Evolutionary conservation across 2,888 invertebrate genomes (phyloP).

Genomic region (Sarcophaga caerulescens): DNA sequence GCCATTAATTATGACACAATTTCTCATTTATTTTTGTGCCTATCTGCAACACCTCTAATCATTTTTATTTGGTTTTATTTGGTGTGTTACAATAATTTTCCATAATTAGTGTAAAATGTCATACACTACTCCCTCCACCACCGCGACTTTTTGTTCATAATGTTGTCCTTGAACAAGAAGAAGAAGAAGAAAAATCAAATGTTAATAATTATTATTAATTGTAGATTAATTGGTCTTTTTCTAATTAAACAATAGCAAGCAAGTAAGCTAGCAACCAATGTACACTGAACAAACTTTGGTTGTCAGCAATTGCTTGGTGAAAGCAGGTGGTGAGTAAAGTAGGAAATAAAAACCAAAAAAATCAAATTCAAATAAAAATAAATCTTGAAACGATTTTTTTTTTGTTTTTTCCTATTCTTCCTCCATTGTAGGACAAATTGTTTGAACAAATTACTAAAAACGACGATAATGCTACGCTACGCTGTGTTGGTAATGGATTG

Average conservation of each 20-base stretch:
- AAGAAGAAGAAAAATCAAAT: neutral
- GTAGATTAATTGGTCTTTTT: conserved; percentile 22
- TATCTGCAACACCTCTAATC: neutral
- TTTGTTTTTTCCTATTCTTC: too few species aligned
- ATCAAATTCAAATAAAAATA: neutral
- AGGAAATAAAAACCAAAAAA: too few species aligned
- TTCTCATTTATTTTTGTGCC: too few species aligned
- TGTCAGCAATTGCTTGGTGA: neutral
- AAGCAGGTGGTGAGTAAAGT: too few species aligned
- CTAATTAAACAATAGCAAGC: neutral
- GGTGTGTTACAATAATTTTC: neutral
- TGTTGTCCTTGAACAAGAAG: too few species aligned
- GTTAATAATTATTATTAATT: conserved; percentile 40
- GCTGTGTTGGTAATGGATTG: too few species aligned
- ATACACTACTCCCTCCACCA: neutral
- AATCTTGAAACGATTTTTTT: neutral
- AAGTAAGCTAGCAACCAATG: neutral
- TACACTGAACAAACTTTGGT: neutral
- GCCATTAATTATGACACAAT: too few species aligned
- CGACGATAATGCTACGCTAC: neutral
- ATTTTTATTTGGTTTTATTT: neutral
- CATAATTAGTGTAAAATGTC: conserved; percentile 3
- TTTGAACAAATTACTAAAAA: neutral
- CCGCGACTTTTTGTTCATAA: too few species aligned
- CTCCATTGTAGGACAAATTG: neutral